Conservation (phyloP, 2,797 vertebrate genomes). For the Carduelis carduelis region DNA sequence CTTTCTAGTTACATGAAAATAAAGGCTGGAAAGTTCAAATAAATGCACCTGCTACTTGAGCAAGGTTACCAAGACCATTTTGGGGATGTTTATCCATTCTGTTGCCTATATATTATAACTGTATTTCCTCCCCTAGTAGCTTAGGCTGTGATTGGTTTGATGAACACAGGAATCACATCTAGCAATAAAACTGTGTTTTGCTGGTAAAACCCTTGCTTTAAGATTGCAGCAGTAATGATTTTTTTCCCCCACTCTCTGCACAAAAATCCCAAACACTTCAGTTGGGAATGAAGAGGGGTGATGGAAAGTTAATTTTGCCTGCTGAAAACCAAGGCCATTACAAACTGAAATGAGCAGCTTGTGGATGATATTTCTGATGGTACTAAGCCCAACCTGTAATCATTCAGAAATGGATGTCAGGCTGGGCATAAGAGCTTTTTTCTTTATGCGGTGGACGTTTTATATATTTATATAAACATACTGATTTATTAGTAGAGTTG, state of each 20-base stretch:
- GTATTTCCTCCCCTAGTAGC: background rate
- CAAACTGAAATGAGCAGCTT: background rate
- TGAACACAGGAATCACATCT: background rate
- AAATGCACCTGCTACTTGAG: background rate
- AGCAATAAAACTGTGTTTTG: background rate
- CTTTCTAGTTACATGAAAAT: background rate
- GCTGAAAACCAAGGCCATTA: background rate
- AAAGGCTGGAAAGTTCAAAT: background rate
- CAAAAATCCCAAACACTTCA: background rate
- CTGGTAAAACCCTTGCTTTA: background rate
- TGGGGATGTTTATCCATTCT: background rate
- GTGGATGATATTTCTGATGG: background rate
- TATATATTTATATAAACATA: background rate
- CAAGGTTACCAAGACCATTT: background rate
- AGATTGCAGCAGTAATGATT: background rate
- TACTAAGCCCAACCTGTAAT: background rate
- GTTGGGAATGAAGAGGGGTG: background rate
- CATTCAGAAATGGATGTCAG: background rate
- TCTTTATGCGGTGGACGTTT: accelerated
- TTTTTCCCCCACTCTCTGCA: background rate
- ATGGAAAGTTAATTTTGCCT: background rate
- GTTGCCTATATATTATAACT: background rate
- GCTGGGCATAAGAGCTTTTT: background rate
- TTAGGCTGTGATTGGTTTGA: background rate
- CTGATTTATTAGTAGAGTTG: background rate